phyloP scores from a whole-genome alignment of 1,140 invertebrate species.

The Zaprionus nigranus region DNA sequence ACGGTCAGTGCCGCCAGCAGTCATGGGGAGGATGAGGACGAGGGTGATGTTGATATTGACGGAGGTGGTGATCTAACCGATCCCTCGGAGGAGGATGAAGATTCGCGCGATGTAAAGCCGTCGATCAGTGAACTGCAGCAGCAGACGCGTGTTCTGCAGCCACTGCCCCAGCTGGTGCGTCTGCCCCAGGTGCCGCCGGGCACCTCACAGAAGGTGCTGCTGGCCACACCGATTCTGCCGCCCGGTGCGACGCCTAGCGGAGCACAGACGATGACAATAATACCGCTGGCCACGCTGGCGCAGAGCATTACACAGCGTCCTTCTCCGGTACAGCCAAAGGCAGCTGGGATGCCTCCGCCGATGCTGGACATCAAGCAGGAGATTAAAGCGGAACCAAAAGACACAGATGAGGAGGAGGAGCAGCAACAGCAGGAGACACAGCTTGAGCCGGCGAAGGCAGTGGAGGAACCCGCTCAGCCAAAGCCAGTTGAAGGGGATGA shows the following conservation, averaged over 20 bases:
- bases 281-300: conserved; percentile 71
- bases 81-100: conserved; percentile 30
- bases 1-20: conserved; percentile 52
- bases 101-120: conserved; percentile 49
- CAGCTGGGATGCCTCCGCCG: conserved; percentile 58
- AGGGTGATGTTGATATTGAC: conserved; percentile 59
- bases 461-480: background rate
- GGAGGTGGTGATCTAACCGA: conserved; percentile 55
- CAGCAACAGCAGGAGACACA: conserved; percentile 17
- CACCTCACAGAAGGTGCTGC: conserved; percentile 72
- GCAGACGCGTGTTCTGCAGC: conserved; percentile 41
- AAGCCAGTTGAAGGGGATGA: background rate
- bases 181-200: conserved; percentile 62
- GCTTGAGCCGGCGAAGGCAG: background rate
- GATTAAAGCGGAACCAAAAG: conserved; percentile 68
- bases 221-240: conserved; percentile 75
- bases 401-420: conserved; percentile 36
- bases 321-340: conserved; percentile 25
- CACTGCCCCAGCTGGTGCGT: conserved; percentile 46
- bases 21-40: conserved; percentile 46
- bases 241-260: conserved; percentile 39
- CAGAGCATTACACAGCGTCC: conserved; percentile 66
- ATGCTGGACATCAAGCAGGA: conserved; percentile 76
- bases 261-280: conserved; percentile 78
- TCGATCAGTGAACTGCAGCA: conserved; percentile 50